Percentiles rank a stretch among this genome's conserved stretches.
Evolutionary conservation across 1,140 invertebrate genomes (phyloP).

Genomic region (Drosophila rufa): DNA sequence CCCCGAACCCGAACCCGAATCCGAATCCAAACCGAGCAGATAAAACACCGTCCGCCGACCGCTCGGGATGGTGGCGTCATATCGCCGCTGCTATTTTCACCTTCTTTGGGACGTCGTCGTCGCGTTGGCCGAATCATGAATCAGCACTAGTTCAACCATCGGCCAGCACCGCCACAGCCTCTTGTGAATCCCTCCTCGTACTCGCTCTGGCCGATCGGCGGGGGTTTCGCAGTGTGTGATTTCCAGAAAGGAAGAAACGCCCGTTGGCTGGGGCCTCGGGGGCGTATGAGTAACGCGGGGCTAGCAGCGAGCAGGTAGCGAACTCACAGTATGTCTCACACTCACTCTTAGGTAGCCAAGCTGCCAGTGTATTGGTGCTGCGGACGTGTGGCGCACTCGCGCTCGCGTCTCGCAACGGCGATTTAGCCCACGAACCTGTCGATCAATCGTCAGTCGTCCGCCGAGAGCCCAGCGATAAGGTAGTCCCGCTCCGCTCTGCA

Average conservation of each 20-base stretch:
- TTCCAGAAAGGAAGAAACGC: slow-evolving; percentile 78
- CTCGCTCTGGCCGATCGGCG: slow-evolving; percentile 28
- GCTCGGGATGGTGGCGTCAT: slow-evolving; percentile 77
- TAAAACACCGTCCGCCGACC: slow-evolving; percentile 61
- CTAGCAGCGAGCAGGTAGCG: slow-evolving; percentile 20
- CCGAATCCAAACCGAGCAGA: slow-evolving; percentile 31
- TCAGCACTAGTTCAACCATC: slow-evolving; percentile 47
- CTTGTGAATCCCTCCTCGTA: slow-evolving; percentile 64
- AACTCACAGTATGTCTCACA: no score
- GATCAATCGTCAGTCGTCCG: slow-evolving; percentile 84
- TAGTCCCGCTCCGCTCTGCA: slow-evolving; percentile 48
- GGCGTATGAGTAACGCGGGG: slow-evolving; percentile 73
- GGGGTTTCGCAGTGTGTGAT: slow-evolving; percentile 68
- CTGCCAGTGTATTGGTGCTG: slow-evolving; percentile 10
- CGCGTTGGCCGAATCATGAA: slow-evolving; percentile 76
- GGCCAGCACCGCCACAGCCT: slow-evolving; percentile 31
- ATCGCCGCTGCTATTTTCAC: slow-evolving; percentile 76
- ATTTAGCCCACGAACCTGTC: slow-evolving; percentile 85
- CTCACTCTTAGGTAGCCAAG: slow-evolving; percentile 17
- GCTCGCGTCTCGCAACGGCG: slow-evolving; percentile 70
- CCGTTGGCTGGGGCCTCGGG: slow-evolving; percentile 29
- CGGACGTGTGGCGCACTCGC: slow-evolving; percentile 81
- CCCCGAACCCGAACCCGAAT: slow-evolving; percentile 59
- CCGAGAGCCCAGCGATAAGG: slow-evolving; percentile 80
- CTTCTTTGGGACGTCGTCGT: slow-evolving; percentile 75